phyloP scores from a whole-genome alignment of 2,797 vertebrate genomes.

The Cephalopachus bancanus region DNA sequence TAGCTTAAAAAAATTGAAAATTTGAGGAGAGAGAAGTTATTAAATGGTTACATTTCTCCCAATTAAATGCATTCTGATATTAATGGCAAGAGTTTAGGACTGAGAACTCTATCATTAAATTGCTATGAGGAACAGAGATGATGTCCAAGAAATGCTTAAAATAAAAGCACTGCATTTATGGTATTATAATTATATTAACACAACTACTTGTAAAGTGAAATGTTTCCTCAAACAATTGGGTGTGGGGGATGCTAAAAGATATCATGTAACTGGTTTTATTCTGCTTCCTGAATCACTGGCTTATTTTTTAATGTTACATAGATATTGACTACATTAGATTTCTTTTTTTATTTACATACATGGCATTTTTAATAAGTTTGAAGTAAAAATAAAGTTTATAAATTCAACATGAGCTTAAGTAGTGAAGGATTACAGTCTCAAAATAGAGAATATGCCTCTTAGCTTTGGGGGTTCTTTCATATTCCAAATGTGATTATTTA shows the following conservation, averaged over 20 bases:
- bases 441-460: constrained; percentile 21
- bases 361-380: constrained; percentile 48
- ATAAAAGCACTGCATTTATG: neutral
- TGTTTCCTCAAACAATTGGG: constrained; percentile 26
- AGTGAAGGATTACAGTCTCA: neutral
- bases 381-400: constrained; percentile 25
- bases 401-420: constrained; percentile 31
- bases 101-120: neutral
- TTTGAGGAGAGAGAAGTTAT: neutral
- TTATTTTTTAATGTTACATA: constrained; percentile 14
- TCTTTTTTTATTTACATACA: constrained; percentile 34
- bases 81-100: neutral
- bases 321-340: neutral
- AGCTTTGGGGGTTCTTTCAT: constrained; percentile 13
- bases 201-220: constrained; percentile 45
- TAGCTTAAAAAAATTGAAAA: too few relatives aligned
- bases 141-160: constrained; percentile 28
- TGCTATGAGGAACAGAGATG: neutral
- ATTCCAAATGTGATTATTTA: constrained; percentile 68
- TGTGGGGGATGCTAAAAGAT: neutral
- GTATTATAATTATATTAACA: neutral
- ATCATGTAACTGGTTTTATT: neutral
- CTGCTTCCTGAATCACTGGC: neutral
- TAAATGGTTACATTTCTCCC: neutral
- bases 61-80: constrained; percentile 23